Evolutionary conservation across 1,140 invertebrate genomes (phyloP), one percentile per base, ranked within the genome.

Genomic region (Philopotamus ludificatus): DNA sequence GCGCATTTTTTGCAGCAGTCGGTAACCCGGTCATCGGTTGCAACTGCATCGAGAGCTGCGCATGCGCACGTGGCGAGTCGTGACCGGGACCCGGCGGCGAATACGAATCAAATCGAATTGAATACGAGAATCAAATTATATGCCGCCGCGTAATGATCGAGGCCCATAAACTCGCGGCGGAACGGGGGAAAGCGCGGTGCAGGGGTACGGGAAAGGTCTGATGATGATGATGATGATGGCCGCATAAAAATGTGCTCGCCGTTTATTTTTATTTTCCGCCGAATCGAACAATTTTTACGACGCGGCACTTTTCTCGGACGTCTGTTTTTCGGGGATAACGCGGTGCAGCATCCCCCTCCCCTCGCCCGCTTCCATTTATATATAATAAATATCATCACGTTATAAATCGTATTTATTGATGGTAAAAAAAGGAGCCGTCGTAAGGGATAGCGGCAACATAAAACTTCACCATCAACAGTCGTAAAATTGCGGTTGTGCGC

Each of bases 81-180:
- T 34, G 28, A 34, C 28, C 4, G 12, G 12, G 28, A 4, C 28
- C 2, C 3, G 15, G 16, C 20, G 45, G 45, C 45, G 22, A 26
- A 10, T 22, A 9, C 12, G 47, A 7, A 26, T 45, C 39, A 55
- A 64, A 26, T 45, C 39, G 45, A 64, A 64, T 64, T 64, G 50
- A 64, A 64, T 55, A 55, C 39, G 25, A 21, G 34, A 26, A 64
- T 64, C 62, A 64, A 64, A 64, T 64, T 64, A 64, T 55, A 41
- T 28, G 25, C 34, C 28, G 18, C 16, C n/a, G n/a, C n/a, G 39
- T 45, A 55, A 64, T 34, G 51, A 26, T 49, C 39, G 50, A 12
- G 25, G n/a, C 9, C 39, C 62, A 42, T 42, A 64, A 64, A 64
- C 22, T 15, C 28, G 28, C 28, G 12, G 28, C 4, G 12, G 12